phyloP scores from a whole-genome alignment of 1,140 invertebrate species.

The Drosophila sp. region DNA sequence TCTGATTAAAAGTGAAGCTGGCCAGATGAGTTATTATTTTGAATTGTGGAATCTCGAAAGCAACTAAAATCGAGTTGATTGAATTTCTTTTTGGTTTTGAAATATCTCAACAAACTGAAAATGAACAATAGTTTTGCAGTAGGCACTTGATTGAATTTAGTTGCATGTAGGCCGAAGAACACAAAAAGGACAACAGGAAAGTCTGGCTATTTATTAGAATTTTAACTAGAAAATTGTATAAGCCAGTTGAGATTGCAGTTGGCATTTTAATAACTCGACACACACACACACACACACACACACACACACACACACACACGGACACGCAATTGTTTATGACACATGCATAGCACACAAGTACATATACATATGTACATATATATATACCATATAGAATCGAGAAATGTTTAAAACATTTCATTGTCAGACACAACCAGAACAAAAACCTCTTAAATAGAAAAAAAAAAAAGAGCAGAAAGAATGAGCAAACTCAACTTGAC shows the following conservation, averaged over 20 bases:
- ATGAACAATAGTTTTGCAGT: not conserved
- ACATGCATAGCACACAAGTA: slow-evolving; percentile 17
- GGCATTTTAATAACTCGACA: slow-evolving; percentile 54
- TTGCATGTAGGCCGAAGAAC: not conserved
- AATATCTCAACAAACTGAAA: not conserved
- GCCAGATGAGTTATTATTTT: too few relatives aligned
- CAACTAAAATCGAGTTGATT: too few relatives aligned
- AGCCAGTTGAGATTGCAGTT: slow-evolving; percentile 31
- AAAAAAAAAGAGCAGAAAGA: slow-evolving; percentile 17
- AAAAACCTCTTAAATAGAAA: slow-evolving; percentile 9
- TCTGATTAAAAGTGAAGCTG: too few relatives aligned
- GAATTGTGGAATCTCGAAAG: too few relatives aligned
- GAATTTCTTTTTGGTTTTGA: too few relatives aligned
- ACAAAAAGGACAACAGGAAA: slow-evolving; percentile 6
- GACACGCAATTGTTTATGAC: slow-evolving; percentile 40
- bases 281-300: not conserved
- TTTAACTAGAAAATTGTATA: slow-evolving; percentile 6
- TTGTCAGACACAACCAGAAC: slow-evolving; percentile 6
- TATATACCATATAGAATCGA: not conserved
- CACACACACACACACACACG: not conserved
- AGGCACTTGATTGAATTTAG: slow-evolving; percentile 3
- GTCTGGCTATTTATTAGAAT: slow-evolving; percentile 5
- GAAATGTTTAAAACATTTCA: slow-evolving; percentile 37
- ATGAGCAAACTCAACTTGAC: slow-evolving; percentile 17
- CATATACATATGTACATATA: too few relatives aligned